A percentile compares a stretch with the other conserved stretches of the same genome.
Conservation (phyloP, 2,888 invertebrate species). For the Busseola fusca region DNA sequence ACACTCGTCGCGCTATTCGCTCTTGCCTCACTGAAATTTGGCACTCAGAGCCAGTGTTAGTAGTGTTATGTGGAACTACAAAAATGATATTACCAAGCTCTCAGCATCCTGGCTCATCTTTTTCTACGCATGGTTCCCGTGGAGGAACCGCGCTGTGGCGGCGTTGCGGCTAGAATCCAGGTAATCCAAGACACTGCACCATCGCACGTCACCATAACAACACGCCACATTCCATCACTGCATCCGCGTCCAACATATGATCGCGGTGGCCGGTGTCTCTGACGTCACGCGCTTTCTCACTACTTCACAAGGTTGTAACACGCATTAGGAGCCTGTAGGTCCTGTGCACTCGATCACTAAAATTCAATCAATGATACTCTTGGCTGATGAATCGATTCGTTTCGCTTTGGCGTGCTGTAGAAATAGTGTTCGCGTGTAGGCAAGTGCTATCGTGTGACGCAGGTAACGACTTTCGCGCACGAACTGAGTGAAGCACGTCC, state of each 20-base stretch:
- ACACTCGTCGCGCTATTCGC: constrained; percentile 24
- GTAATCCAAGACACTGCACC: constrained; percentile 80
- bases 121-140: constrained; percentile 91
- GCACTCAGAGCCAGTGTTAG: constrained; percentile 11
- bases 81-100: constrained; percentile 91
- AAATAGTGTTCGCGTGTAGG: constrained; percentile 81
- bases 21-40: constrained; percentile 1
- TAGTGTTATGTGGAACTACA: constrained; percentile 63
- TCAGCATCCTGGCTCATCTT: constrained; percentile 92
- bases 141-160: constrained; percentile 81
- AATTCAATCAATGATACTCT: constrained; percentile 68
- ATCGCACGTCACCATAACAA: constrained; percentile 86
- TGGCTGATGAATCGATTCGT: constrained; percentile 73
- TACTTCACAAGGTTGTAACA: constrained; percentile 79
- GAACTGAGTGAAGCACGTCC: constrained; percentile 89
- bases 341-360: constrained; percentile 66
- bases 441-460: constrained; percentile 84
- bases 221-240: constrained; percentile 88
- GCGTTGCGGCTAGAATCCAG: constrained; percentile 77
- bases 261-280: constrained; percentile 83
- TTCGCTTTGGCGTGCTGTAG: constrained; percentile 71
- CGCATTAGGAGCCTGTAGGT: constrained; percentile 63
- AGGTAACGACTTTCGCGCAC: constrained; percentile 89
- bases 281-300: constrained; percentile 88
- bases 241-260: constrained; percentile 89